A percentile compares a stretch with the other conserved stretches of the same genome.
Conservation (phyloP, 2,888 invertebrate species). For the Drosophila algonquin region DNA sequence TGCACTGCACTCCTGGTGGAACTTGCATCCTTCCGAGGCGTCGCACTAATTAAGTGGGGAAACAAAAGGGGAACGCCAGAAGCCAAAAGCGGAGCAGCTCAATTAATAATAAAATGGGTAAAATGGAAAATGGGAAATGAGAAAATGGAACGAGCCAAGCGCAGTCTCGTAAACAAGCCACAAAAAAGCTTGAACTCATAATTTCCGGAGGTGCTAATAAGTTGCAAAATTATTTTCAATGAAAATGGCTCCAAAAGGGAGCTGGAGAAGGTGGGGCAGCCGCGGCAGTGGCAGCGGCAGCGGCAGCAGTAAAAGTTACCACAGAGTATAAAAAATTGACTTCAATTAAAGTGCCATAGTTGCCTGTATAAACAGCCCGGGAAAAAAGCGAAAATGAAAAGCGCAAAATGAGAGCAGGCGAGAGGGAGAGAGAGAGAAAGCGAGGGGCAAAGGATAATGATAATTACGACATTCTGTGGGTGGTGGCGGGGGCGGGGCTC, state of each 20-base stretch:
- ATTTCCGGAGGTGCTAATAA: slow-evolving; percentile 79
- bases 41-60: slow-evolving; percentile 66
- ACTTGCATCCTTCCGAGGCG: slow-evolving; percentile 35
- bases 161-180: slow-evolving; percentile 59
- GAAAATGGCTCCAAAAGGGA: slow-evolving; percentile 43
- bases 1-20: slow-evolving; percentile 31
- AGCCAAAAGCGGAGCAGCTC: slow-evolving; percentile 56
- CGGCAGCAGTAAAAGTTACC: slow-evolving; percentile 36
- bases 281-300: background rate
- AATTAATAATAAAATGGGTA: slow-evolving; percentile 61
- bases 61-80: slow-evolving; percentile 46
- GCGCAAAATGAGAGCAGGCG: slow-evolving; percentile 59
- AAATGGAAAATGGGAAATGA: slow-evolving; percentile 40
- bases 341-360: slow-evolving; percentile 77
- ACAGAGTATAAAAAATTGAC: slow-evolving; percentile 71
- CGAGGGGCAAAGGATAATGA: slow-evolving; percentile 6
- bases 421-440: slow-evolving; percentile 65
- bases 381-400: slow-evolving; percentile 62
- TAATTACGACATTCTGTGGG: background rate
- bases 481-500: background rate
- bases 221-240: slow-evolving; percentile 76
- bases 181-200: slow-evolving; percentile 69
- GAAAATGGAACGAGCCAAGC: slow-evolving; percentile 21
- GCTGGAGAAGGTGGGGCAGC: background rate
- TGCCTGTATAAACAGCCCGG: slow-evolving; percentile 66